Conservation (phyloP, 2,113 vertebrate species). For the Bucco capensis region DNA sequence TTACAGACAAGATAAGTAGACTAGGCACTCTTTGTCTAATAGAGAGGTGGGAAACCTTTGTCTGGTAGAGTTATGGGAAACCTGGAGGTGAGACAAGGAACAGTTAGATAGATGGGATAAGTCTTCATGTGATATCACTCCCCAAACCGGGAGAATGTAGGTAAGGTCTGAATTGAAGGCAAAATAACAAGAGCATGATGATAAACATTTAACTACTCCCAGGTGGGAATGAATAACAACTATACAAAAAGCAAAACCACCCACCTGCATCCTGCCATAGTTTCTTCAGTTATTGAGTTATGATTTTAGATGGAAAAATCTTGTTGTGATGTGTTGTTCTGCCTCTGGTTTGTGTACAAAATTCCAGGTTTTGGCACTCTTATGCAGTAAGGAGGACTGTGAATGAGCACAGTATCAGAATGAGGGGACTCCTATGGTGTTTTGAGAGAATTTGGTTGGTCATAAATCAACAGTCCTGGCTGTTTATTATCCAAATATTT, state of each 20-base stretch:
- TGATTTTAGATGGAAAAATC: background rate
- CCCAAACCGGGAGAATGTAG: background rate
- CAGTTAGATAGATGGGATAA: background rate
- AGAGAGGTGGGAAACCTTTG: background rate
- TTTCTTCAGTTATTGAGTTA: background rate
- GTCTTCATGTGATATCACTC: background rate
- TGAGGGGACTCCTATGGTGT: background rate
- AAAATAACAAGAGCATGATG: background rate
- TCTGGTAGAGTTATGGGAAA: background rate
- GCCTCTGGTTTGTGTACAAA: background rate
- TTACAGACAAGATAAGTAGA: background rate
- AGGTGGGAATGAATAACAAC: background rate
- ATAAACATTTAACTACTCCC: background rate
- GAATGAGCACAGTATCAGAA: background rate
- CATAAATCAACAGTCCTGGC: background rate
- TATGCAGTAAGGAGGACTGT: background rate
- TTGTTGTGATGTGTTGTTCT: background rate
- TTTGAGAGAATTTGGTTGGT: background rate
- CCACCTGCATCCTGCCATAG: background rate
- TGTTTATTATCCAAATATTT: background rate
- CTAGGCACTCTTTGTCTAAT: background rate
- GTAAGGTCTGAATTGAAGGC: background rate
- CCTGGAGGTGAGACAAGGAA: background rate
- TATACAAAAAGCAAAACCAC: fast-evolving
- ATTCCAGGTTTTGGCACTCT: background rate